These are phyloP conservation scores for Catharus ustulatus DNA, from an alignment of 2,797 vertebrate species.

Conservation along the genomic window DNA sequence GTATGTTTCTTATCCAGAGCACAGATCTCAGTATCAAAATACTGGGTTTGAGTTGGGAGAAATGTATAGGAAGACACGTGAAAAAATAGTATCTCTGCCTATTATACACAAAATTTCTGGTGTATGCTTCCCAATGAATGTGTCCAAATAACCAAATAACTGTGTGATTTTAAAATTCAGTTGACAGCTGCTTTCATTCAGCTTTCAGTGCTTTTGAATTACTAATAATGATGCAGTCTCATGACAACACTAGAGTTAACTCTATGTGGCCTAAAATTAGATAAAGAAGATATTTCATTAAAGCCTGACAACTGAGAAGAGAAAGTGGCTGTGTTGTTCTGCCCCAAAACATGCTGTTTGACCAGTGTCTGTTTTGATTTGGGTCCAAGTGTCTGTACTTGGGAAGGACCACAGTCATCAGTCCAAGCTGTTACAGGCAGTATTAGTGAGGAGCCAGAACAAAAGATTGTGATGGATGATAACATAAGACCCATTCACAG, in stretches of 20 bases:
- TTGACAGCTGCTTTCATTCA: constrained; percentile 7
- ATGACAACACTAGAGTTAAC: background rate
- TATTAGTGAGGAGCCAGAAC: background rate
- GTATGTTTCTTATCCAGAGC: background rate
- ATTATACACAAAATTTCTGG: background rate
- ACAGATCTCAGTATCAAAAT: background rate
- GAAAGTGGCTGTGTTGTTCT: background rate
- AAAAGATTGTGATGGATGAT: constrained; percentile 38
- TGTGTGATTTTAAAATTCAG: background rate
- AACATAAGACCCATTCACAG: background rate
- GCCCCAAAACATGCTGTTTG: background rate
- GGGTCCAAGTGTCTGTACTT: background rate
- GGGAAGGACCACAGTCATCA: background rate
- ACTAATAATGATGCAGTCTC: background rate
- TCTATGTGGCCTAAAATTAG: background rate
- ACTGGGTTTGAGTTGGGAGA: background rate
- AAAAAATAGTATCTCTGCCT: background rate
- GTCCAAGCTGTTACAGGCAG: constrained; percentile 5
- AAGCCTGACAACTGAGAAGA: background rate
- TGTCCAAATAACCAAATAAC: background rate
- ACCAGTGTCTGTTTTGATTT: background rate
- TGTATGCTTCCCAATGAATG: background rate
- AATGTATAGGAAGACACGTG: fast-evolving
- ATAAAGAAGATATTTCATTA: background rate
- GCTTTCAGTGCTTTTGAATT: background rate